A percentile compares a stretch with the other conserved stretches of the same genome.
Conservation (phyloP, 1,140 invertebrate genomes). For the Pantala flavescens region DNA sequence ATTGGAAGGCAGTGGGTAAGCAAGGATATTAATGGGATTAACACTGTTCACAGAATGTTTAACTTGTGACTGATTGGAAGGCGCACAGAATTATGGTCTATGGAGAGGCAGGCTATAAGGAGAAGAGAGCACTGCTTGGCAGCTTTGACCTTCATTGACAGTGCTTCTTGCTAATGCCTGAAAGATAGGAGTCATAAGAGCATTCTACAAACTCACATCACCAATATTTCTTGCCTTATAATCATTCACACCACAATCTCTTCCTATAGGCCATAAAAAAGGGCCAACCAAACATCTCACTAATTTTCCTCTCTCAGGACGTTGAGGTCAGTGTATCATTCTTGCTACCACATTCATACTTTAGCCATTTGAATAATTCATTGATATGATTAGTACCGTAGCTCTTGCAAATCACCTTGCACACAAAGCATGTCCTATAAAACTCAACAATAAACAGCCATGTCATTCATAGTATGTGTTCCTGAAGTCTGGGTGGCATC, state of each 20-base stretch:
- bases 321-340: not conserved
- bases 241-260: not conserved
- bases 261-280: not conserved
- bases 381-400: conserved; percentile 3
- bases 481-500: not conserved
- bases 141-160: not conserved
- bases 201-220: not conserved
- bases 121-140: not conserved
- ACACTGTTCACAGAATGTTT: not conserved
- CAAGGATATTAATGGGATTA: not conserved
- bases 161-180: not conserved
- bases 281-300: not conserved
- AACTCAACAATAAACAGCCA: conserved; percentile 6
- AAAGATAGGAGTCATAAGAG: not conserved
- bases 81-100: not conserved
- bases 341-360: not conserved
- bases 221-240: not conserved
- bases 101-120: not conserved
- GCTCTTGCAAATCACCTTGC: not conserved
- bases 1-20: not conserved
- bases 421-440: conserved; percentile 3
- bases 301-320: not conserved
- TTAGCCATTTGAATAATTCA: not conserved
- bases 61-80: not conserved
- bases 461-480: not conserved